phyloP scores from a whole-genome alignment of 2,888 invertebrate species.

The Mimumesa dahlbomi region DNA sequence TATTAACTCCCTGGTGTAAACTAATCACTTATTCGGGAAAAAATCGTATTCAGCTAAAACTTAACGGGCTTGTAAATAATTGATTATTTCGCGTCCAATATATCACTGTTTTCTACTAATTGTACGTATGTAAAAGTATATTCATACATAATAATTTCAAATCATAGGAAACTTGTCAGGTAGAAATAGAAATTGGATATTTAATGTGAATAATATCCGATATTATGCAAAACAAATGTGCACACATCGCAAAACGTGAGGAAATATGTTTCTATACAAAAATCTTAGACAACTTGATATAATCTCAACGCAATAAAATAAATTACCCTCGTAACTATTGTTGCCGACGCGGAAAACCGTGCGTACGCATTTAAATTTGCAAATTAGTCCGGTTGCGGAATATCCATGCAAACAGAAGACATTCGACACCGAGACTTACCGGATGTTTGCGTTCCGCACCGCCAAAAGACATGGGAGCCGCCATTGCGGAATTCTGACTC shows the following conservation, averaged over 20 bases:
- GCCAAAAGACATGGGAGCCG: slow-evolving; percentile 43
- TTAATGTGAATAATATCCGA: too few relatives aligned
- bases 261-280: background rate
- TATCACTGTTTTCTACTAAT: too few relatives aligned
- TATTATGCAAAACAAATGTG: too few relatives aligned
- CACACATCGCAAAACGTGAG: background rate
- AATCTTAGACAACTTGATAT: background rate
- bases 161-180: too few relatives aligned
- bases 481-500: slow-evolving; percentile 24
- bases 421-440: slow-evolving; percentile 54
- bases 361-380: slow-evolving; percentile 58
- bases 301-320: slow-evolving; percentile 3
- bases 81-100: too few relatives aligned
- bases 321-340: slow-evolving; percentile 35
- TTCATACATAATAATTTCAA: too few relatives aligned
- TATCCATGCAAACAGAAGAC: slow-evolving; percentile 52
- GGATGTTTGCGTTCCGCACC: slow-evolving; percentile 51
- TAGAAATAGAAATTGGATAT: too few relatives aligned
- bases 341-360: slow-evolving; percentile 24
- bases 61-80: too few relatives aligned
- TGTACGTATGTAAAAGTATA: too few relatives aligned
- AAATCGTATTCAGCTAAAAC: too few relatives aligned
- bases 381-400: slow-evolving; percentile 54
- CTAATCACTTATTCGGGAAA: too few relatives aligned
- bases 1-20: too few relatives aligned